A percentile compares a stretch with the other conserved stretches of the same genome.
Conservation (phyloP, 2,797 vertebrate genomes). For the Clarias pachynema region DNA sequence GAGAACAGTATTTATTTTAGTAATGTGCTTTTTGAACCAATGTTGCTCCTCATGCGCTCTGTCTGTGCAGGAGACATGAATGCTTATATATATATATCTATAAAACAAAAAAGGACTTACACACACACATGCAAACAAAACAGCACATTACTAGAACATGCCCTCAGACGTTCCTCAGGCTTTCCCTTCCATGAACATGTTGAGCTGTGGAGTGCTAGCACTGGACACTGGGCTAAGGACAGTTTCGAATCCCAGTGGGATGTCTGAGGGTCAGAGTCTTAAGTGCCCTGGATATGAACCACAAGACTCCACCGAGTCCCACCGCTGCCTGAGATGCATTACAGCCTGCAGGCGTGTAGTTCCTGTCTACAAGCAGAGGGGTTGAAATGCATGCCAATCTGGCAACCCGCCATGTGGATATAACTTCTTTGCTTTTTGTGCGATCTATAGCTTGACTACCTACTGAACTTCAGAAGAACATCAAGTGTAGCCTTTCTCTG, state of each 20-base stretch:
- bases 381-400: constrained; percentile 63
- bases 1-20: constrained; percentile 68
- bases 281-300: constrained; percentile 71
- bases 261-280: constrained; percentile 66
- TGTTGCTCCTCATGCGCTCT: constrained; percentile 65
- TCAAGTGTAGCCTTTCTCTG: constrained; percentile 46
- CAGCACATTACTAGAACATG: constrained; percentile 57
- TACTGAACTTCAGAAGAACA: constrained; percentile 59
- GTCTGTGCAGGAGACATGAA: constrained; percentile 60
- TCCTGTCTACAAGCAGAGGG: constrained; percentile 47
- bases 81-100: constrained; percentile 43
- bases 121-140: constrained; percentile 23
- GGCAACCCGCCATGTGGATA: constrained; percentile 61
- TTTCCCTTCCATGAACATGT: constrained; percentile 34
- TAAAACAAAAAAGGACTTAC: constrained; percentile 29
- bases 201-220: constrained; percentile 52
- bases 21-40: constrained; percentile 58
- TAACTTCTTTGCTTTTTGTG: constrained; percentile 37
- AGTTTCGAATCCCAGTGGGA: constrained; percentile 66
- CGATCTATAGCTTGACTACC: constrained; percentile 40
- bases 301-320: constrained; percentile 57
- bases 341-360: constrained; percentile 64
- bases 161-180: constrained; percentile 28
- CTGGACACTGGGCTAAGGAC: constrained; percentile 63
- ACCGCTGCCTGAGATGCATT: constrained; percentile 65